Evolutionary conservation across 1,140 invertebrate species (phyloP).

Genomic region (Kradibia gibbosae): DNA sequence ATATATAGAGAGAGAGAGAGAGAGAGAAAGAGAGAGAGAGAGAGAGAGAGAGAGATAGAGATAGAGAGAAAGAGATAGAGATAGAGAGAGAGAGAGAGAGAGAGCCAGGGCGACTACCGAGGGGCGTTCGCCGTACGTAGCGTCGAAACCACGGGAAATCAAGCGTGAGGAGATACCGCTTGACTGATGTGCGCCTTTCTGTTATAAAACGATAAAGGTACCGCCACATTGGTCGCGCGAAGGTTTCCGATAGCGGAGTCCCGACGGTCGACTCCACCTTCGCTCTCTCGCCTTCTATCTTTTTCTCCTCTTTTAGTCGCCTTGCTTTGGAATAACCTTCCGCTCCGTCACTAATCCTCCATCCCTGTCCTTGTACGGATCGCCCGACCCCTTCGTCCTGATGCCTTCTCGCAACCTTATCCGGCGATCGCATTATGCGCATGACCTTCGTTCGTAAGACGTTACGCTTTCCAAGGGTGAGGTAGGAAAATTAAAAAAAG

Average conservation of each 20-base stretch:
- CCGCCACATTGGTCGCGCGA: slow-evolving; percentile 70
- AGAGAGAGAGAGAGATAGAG: slow-evolving; percentile 14
- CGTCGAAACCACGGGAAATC: slow-evolving; percentile 71
- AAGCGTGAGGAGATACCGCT: slow-evolving; percentile 74
- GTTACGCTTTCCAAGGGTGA: too few species aligned
- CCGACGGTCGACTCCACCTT: slow-evolving; percentile 42
- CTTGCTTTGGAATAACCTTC: background rate
- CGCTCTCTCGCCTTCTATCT: slow-evolving; percentile 49
- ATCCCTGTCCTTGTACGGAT: background rate
- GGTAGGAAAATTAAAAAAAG: too few species aligned
- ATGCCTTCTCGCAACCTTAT: background rate
- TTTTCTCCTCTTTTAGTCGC: slow-evolving; percentile 31
- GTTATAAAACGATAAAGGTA: slow-evolving; percentile 74
- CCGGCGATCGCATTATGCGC: slow-evolving; percentile 17
- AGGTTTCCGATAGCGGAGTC: slow-evolving; percentile 70
- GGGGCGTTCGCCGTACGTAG: slow-evolving; percentile 42
- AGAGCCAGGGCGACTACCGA: slow-evolving; percentile 45
- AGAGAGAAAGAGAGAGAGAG: background rate
- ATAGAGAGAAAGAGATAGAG: slow-evolving; percentile 33
- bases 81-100: slow-evolving; percentile 48
- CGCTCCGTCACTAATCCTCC: background rate
- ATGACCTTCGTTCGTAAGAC: background rate
- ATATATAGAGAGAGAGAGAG: too few species aligned
- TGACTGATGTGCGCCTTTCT: slow-evolving; percentile 74
- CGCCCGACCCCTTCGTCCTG: background rate